A percentile compares a stretch with the other conserved stretches of the same genome.
These are phyloP conservation scores for Hirtodrosophila histrioides DNA, from an alignment of 2,888 invertebrate species.

Conservation along the genomic window DNA sequence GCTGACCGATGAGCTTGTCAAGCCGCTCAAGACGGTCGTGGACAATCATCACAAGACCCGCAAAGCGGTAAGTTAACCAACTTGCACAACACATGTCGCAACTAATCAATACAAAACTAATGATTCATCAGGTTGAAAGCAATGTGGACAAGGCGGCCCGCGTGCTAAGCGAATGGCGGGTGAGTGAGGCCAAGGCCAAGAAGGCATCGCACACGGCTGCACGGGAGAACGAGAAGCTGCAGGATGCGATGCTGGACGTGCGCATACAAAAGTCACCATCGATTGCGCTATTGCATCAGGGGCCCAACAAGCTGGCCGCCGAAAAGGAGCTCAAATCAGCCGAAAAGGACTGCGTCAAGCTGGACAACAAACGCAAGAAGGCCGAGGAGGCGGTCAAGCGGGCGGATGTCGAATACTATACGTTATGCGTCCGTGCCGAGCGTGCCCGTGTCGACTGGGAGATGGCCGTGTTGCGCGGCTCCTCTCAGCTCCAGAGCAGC, in stretches of 20 bases:
- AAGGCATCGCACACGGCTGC: conserved; percentile 94
- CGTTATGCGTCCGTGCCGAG: conserved; percentile 95
- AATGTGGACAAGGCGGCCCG: conserved; percentile 94
- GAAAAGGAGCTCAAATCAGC: conserved; percentile 85
- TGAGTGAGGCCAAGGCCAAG: conserved; percentile 94
- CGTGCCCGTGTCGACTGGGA: conserved; percentile 96
- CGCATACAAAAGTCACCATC: conserved; percentile 85
- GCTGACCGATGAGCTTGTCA: conserved; percentile 94
- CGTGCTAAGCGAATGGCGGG: conserved; percentile 92
- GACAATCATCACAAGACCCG: conserved; percentile 90
- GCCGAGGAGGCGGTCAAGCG: conserved; percentile 95
- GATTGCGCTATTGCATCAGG: conserved; percentile 83
- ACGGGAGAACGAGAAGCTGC: conserved; percentile 95
- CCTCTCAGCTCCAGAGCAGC: conserved; percentile 93
- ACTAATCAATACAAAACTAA: background rate
- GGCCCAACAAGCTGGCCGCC: conserved; percentile 81
- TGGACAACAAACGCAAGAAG: conserved; percentile 94
- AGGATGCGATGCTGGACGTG: conserved; percentile 89
- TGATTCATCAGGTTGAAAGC: conserved; percentile 86
- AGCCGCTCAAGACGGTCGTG: conserved; percentile 91
- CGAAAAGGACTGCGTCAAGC: conserved; percentile 89
- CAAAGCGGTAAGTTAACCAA: conserved; percentile 86
- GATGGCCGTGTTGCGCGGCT: conserved; percentile 93
- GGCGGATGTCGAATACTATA: conserved; percentile 97
- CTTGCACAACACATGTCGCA: background rate